phyloP scores from a whole-genome alignment of 2,797 vertebrate species.

The Bucorvus abyssinicus region DNA sequence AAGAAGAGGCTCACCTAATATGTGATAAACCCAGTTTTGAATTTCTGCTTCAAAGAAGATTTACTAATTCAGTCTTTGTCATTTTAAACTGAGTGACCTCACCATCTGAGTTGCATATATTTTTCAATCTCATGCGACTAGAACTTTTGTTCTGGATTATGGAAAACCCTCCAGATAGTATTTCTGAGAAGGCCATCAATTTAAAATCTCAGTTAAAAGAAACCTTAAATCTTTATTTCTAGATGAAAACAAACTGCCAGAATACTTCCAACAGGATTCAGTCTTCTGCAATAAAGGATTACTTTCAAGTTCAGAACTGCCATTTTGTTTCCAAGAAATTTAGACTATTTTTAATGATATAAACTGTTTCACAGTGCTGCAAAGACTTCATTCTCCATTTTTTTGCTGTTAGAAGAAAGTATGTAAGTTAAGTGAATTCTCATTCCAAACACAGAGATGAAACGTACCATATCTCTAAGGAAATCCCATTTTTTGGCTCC shows the following conservation, averaged over 20 bases:
- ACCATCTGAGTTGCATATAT: neutral
- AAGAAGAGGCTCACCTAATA: neutral
- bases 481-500: slow-evolving; percentile 98
- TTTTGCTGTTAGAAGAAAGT: neutral
- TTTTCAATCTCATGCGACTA: neutral
- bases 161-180: neutral
- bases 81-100: neutral
- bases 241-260: neutral
- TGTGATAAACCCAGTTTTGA: neutral
- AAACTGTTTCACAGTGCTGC: neutral
- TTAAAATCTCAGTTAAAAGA: neutral
- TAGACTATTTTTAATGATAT: neutral
- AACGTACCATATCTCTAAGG: slow-evolving; percentile 91
- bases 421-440: neutral
- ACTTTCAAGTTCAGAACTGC: neutral
- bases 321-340: neutral
- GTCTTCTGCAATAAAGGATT: neutral
- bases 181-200: neutral
- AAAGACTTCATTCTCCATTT: neutral
- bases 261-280: neutral
- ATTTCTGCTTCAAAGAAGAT: neutral
- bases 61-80: neutral
- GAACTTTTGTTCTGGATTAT: neutral
- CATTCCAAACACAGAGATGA: neutral
- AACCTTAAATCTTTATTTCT: neutral